Base-by-base conservation (phyloP, 2,113 vertebrate genomes). In the Pardalotus punctatus region DNA sequence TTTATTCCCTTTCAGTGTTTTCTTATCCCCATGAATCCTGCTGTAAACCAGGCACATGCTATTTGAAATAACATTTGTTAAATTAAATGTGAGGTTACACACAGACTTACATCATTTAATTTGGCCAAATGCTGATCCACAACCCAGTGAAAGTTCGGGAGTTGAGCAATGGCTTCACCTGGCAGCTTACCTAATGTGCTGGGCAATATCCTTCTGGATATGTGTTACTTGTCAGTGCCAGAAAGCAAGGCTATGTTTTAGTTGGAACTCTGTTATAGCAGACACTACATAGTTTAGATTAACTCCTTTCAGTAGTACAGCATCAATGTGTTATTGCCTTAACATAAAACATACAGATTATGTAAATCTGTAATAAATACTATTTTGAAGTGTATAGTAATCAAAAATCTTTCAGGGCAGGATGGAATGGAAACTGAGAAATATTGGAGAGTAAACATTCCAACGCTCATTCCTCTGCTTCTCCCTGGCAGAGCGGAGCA, bases 371-470 rank as follows among this genome's bases (percentile, higher is more conserved):
- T 96, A 97, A 96, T 97, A 96, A 96, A 97, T 97, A 95, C 92
- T 95, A 97, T 96, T 96, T 97, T 97, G 95, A 97, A 94, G 96
- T 96, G 96, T 95, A 95, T 95, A 96, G 97, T 95, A 96, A 97
- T 96, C 94, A 97, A 95, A 97, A 97, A 97, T 95, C 90, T 97
- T 96, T 94, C 94, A 96, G 88, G 90, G 95, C 96, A 97, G 93
- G 94, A 95, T 92, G 93, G 95, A 92, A 88, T 94, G 91, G 97
- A 96, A 97, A 94, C 92, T 89, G 87, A 95, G 94, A 96, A 96
- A 86, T 93, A 89, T 93, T 94, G 94, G 93, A 94, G 85, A 92
- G 95, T 96, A 94, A 97, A 97, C 73, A 94, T 95, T 67, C 95
- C 91, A 86, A 38, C 83, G 90, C 93, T 97, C 96, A 73, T 91